These are phyloP conservation scores for Nebria ingens DNA, from an alignment of 1,140 invertebrate species.

Conservation along the genomic window DNA sequence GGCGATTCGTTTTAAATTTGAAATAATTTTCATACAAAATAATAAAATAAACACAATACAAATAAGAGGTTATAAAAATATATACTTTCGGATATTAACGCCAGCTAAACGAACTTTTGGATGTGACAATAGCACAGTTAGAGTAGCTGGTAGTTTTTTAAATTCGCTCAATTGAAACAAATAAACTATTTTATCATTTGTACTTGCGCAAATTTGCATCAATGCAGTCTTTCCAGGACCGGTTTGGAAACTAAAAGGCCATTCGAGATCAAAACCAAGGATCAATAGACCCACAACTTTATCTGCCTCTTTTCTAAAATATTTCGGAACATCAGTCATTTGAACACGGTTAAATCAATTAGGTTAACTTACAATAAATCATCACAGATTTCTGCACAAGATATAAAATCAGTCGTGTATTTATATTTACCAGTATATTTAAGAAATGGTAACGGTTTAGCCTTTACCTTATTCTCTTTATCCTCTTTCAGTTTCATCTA, in stretches of 20 bases:
- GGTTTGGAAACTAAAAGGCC: conserved; percentile 50
- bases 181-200: conserved; percentile 37
- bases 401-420: conserved; percentile 39
- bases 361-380: conserved; percentile 41
- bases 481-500: conserved; percentile 6
- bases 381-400: conserved; percentile 41
- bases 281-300: conserved; percentile 33
- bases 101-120: conserved; percentile 47
- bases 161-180: conserved; percentile 45
- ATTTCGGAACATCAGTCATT: conserved; percentile 11
- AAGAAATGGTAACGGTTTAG: conserved; percentile 22
- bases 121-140: conserved; percentile 43
- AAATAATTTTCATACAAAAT: too few species aligned
- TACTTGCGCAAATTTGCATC: conserved; percentile 45
- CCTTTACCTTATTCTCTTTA: conserved; percentile 14
- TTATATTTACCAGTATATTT: conserved; percentile 40
- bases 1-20: too few species aligned
- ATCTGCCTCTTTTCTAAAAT: conserved; percentile 37
- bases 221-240: conserved; percentile 48
- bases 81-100: conserved; percentile 53
- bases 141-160: conserved; percentile 42
- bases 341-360: conserved; percentile 13
- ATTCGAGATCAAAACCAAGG: conserved; percentile 53
- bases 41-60: conserved; percentile 12
- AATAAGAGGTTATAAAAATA: too few species aligned